A percentile compares a stretch with the other conserved stretches of the same genome.
These are phyloP conservation scores for Unio delphinus DNA, from an alignment of 2,888 invertebrate species.

Conservation along the genomic window DNA sequence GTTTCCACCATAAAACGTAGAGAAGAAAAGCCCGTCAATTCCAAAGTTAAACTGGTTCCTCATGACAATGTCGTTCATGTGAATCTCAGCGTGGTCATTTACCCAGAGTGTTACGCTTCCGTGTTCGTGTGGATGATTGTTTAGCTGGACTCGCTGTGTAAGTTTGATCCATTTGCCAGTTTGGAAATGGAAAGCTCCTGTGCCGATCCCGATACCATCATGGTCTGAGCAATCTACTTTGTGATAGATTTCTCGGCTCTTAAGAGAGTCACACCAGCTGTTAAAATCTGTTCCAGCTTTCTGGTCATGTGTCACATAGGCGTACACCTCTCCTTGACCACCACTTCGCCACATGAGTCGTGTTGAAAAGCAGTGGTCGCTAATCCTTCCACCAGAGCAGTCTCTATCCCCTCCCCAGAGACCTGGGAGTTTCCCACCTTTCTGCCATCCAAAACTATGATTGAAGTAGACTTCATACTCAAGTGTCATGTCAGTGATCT, in stretches of 20 bases:
- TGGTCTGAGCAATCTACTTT: constrained; percentile 7
- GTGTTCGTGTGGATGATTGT: constrained; percentile 35
- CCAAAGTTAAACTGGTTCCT: constrained; percentile 27
- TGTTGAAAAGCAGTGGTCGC: constrained; percentile 50
- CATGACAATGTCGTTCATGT: constrained; percentile 34
- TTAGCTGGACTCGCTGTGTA: constrained; percentile 46
- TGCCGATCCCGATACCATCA: constrained; percentile 20
- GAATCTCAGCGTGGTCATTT: constrained; percentile 24
- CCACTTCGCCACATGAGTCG: constrained; percentile 54
- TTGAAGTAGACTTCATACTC: constrained; percentile 39
- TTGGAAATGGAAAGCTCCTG: constrained; percentile 24
- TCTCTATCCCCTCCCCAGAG: constrained; percentile 38
- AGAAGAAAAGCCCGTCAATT: constrained; percentile 51
- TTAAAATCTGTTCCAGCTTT: constrained; percentile 7
- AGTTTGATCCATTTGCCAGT: constrained; percentile 42
- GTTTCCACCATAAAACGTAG: constrained; percentile 54
- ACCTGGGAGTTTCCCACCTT: constrained; percentile 55
- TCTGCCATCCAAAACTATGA: constrained; percentile 19
- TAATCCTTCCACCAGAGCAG: constrained; percentile 46
- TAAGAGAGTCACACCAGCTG: constrained; percentile 8
- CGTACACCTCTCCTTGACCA: constrained; percentile 56
- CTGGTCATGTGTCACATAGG: constrained; percentile 46
- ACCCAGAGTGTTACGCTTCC: constrained; percentile 45
- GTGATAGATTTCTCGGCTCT: constrained; percentile 1
- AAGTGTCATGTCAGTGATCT: constrained; percentile 18